Percentiles rank a stretch among this genome's conserved stretches.
phyloP scores from a whole-genome alignment of 2,113 vertebrate genomes.

The Collichthys lucidus region DNA sequence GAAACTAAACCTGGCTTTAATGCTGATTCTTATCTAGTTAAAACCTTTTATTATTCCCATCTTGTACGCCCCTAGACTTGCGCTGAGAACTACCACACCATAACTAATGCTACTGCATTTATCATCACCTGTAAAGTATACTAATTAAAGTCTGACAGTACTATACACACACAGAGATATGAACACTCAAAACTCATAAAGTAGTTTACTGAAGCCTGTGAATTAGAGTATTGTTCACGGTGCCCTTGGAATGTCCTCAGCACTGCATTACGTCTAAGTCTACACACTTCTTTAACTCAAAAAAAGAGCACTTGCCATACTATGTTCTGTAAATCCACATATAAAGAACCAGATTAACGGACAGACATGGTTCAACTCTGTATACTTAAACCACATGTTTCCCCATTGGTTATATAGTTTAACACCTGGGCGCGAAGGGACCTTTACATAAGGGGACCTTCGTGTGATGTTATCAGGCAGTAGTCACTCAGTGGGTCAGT shows the following conservation, averaged over 20 bases:
- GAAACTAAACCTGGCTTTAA: constrained; percentile 23
- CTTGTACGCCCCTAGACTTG: neutral
- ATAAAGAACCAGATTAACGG: too few relatives aligned
- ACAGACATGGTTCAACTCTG: too few relatives aligned
- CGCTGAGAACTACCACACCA: neutral
- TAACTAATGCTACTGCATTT: neutral
- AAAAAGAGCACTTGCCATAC: neutral
- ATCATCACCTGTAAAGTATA: neutral
- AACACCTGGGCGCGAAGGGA: too few relatives aligned
- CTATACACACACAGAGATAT: neutral
- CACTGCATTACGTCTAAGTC: neutral
- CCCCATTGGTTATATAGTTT: too few relatives aligned
- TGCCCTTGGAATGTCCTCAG: constrained; percentile 14
- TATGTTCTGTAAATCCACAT: neutral
- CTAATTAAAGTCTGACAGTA: neutral
- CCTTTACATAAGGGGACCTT: too few relatives aligned
- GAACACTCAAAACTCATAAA: constrained; percentile 18
- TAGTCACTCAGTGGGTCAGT: too few relatives aligned
- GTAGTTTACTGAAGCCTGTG: constrained; percentile 7
- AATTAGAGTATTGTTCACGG: neutral
- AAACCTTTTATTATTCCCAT: constrained; percentile 1
- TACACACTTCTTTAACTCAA: neutral
- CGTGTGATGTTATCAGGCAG: too few relatives aligned
- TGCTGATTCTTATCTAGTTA: neutral
- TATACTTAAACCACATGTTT: too few relatives aligned